Evolutionary conservation across 53 echinoderm and acorn worm species (phyloP), one percentile per base, ranked within the genome.

Genomic region (Holothuria scabra): DNA sequence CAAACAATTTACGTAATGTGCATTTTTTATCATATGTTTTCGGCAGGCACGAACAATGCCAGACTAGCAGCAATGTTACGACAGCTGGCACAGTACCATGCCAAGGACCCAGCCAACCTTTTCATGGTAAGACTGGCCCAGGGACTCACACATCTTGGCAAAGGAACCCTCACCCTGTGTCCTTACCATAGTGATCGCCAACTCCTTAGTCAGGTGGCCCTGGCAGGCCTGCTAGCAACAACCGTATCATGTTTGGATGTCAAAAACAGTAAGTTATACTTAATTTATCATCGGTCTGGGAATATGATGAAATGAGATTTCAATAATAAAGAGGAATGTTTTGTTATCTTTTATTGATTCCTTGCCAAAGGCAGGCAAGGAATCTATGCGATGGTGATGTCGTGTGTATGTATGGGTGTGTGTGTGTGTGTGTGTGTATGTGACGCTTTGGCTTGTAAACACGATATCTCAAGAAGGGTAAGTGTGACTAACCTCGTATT

Each of bases 81-180:
- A 13, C 97, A 97, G 74, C 90, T 97, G 32, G 97, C 97, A 29
- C 97, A 97, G 79, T 97, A 94, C 87, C 97, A 97, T 76, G 90
- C 90, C 80, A 97, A 97, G 83, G 97, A 97, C 84, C 92, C 97
- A 0, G 81, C 92, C 33, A 97, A 97, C 41, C 92, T 97, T 29
- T 97, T 97, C 86, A 97, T 97, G 97, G 97, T 97, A 1, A 88
- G 97, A 35, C 72, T 97, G 4, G 92, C 97, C 41, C 97, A 97
- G 68, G 97, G 97, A 9, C 80, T 97, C 65, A 97, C 97, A 57
- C 97, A 97, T 72, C 89, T 97, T 1, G 97, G 94, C n/a, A 97
- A 97, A 76, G 97, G 97, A 28, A 97, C 97, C 11, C 80, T 97
- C 25, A 97, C 97, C 24, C 89, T 97, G 16, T 87, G 88, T 20